Evolutionary conservation across 2,797 vertebrate species (phyloP).

Genomic region (Dendrocincla tyrannina): DNA sequence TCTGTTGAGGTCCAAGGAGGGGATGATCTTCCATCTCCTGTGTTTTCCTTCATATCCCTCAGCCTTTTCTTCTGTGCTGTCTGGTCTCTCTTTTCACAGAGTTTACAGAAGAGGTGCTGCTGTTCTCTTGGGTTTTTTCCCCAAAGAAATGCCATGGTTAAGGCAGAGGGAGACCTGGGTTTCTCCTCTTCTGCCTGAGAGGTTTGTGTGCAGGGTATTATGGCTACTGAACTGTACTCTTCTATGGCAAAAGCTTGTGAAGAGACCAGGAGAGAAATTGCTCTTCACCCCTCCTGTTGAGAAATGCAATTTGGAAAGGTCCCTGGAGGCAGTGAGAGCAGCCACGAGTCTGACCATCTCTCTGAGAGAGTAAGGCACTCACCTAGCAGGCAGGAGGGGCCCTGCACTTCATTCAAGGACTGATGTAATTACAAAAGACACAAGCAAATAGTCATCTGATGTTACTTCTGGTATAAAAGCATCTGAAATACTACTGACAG

Average conservation of each 20-base stretch:
- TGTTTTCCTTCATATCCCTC: not conserved
- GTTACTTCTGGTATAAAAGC: not conserved
- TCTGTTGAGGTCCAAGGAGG: not conserved
- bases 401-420: not conserved
- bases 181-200: conserved; percentile 3
- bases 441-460: not conserved
- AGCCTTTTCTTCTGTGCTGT: not conserved
- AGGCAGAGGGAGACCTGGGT: not conserved
- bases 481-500: conserved; percentile 11
- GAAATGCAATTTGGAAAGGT: conserved; percentile 41
- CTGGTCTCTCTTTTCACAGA: not conserved
- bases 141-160: not conserved
- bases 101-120: not conserved
- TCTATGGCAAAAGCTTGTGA: not conserved
- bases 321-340: not conserved
- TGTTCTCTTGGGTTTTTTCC: not conserved
- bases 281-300: conserved; percentile 25
- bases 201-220: not conserved
- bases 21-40: not conserved
- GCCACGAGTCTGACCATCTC: accelerated
- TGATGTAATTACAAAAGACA: conserved; percentile 52
- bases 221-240: not conserved
- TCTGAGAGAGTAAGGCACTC: not conserved
- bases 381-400: not conserved
- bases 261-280: not conserved